Conservation (phyloP, 2,113 vertebrate species). For the Oriolus oriolus region DNA sequence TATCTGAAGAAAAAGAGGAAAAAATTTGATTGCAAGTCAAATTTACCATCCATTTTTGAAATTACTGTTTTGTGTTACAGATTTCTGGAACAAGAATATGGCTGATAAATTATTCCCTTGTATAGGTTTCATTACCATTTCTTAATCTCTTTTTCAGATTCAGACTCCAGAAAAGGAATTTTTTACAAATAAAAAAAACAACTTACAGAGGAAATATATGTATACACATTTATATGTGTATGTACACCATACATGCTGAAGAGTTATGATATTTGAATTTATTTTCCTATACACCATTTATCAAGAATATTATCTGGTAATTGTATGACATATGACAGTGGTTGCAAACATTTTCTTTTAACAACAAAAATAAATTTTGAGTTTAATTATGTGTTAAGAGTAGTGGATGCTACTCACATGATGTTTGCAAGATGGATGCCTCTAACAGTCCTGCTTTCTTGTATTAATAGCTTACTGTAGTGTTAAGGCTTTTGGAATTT, state of each 20-base stretch:
- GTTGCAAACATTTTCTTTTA: not conserved
- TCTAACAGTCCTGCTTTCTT: not conserved
- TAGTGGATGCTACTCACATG: not conserved
- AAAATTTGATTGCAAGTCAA: not conserved
- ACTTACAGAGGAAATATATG: not conserved
- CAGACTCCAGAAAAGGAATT: not conserved
- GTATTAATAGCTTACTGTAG: not conserved
- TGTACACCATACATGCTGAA: not conserved
- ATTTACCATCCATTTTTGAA: not conserved
- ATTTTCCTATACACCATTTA: not conserved
- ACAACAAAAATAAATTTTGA: not conserved
- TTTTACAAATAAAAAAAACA: not conserved
- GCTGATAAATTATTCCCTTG: not conserved
- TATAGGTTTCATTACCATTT: not conserved
- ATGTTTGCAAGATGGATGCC: not conserved
- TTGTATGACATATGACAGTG: not conserved
- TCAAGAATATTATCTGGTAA: not conserved
- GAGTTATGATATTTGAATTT: not conserved
- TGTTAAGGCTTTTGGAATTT: not conserved
- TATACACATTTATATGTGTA: rapidly evolving
- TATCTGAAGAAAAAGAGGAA: not conserved
- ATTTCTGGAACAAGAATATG: not conserved
- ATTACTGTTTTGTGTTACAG: not conserved
- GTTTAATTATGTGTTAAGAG: not conserved
- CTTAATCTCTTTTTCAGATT: not conserved